Base-by-base conservation (phyloP, 2,113 vertebrate genomes). In the Notarius lentiginosus region DNA sequence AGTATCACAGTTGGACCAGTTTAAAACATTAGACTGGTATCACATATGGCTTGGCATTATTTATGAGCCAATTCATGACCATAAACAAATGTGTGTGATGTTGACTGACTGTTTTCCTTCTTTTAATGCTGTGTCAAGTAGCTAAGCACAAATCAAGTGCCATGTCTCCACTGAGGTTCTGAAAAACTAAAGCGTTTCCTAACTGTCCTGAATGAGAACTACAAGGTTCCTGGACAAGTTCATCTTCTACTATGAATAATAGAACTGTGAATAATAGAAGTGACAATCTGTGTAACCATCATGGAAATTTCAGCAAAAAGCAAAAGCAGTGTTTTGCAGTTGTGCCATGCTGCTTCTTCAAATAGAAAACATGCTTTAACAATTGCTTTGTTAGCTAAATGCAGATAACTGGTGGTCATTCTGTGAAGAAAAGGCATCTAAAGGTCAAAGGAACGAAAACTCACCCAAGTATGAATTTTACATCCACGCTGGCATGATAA, bases 141-240 rank as follows among this genome's bases (percentile, higher is more conserved):
- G 49, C 75, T 55, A 53, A 51, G 47, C 72, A 75, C 72, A 75
- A 49, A 51, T 51, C 73, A 76, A 76, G 4, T 76, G 70, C 70
- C 20, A 76, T 51, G 73, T 51, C 51, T 24, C 10, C 22, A 76
- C 9, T 7, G 47, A 77, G 24, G 4, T 55, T 53, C 73, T 76
- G 49, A 76, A 5, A 75, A n/a, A 76, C 11, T 27, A 53, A n/a
- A 53, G 24, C 22, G 0, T n/a, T 75, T 75, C 9, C 4, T 14
- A n/a, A 53, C 2, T 77, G 7, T 27, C 75, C 24, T 53, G 49
- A 55, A 53, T 17, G 49, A 55, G 5, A 27, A n/a, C 24, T 55
- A 51, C 8, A 9, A 1, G 47, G 15, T 20, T 72, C 68, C 34
- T 41, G 30, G 68, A 72, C 34, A 72, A 22, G 20, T n/a, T 76